Conservation (phyloP, 1,140 invertebrate species). For the Diorhabda carinulata region DNA sequence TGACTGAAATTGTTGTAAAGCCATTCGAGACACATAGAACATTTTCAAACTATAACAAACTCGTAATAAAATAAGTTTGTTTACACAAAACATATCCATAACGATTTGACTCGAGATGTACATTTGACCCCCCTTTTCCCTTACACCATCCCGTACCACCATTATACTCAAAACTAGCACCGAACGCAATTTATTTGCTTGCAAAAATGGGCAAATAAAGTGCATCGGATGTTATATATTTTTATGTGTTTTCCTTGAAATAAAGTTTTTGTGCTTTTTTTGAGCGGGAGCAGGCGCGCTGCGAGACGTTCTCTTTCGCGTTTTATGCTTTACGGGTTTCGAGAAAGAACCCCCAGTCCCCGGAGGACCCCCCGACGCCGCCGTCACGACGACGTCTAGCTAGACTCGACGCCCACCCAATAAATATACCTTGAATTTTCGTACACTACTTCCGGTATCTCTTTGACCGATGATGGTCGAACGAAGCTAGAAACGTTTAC, state of each 20-base stretch:
- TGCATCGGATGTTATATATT: constrained; percentile 47
- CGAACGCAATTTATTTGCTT: constrained; percentile 38
- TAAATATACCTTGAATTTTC: constrained; percentile 22
- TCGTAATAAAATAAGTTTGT: not conserved
- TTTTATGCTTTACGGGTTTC: constrained; percentile 26
- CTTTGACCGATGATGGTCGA: not conserved
- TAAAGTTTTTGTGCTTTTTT: constrained; percentile 43
- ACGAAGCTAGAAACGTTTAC: too few relatives aligned
- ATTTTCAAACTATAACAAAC: not conserved
- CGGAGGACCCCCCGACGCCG: constrained; percentile 12
- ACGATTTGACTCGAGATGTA: constrained; percentile 33
- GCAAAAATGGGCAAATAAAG: constrained; percentile 45
- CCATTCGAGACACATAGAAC: not conserved
- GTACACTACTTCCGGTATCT: constrained; percentile 15
- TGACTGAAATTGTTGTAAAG: not conserved
- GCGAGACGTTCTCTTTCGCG: constrained; percentile 22
- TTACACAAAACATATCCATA: constrained; percentile 27
- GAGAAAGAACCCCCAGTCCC: constrained; percentile 16
- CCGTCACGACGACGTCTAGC: constrained; percentile 14
- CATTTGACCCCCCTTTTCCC: constrained; percentile 21
- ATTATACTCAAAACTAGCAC: constrained; percentile 39
- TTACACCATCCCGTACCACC: constrained; percentile 29
- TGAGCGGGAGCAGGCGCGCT: constrained; percentile 27
- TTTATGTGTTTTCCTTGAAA: constrained; percentile 47
- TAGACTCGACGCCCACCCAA: constrained; percentile 18